Base-by-base conservation (phyloP, 1,140 invertebrate genomes). In the Bombyx mori region DNA sequence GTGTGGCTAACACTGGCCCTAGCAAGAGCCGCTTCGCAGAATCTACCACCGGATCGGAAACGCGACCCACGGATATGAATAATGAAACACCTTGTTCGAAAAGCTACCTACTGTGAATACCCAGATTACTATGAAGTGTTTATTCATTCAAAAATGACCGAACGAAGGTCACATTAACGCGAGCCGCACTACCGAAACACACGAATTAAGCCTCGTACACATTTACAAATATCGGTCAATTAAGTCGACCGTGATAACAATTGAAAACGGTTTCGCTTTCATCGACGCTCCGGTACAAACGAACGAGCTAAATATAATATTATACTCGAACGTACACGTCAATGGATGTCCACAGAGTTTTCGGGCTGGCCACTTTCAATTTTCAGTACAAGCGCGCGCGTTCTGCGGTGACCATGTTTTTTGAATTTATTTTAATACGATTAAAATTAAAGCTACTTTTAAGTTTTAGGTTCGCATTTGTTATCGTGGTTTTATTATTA, bases 181-280 rank as follows among this genome's bases (percentile, higher is more conserved):
- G 42, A 8, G 26, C 42, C 58, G 63, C 62, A 68, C 64, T 62
- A 56, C 62, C 66, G 75, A 77, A 81, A 81, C 26, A 79, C 73
- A 77, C 73, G 75, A 80, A 84, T 82, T 82, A 81, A 77, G 71
- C 66, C 63, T 43, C 69, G 72, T 66, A 67, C 59, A 69, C 70
- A 77, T 83, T 80, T 77, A 81, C 80, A 83, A 81, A 86, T 83
- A 82, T 83, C 82, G 80, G 82, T 81, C 82, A 85, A 85, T 85
- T 85, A 82, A 80, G 67, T 56, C 68, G 74, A 74, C 73, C 65
- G 82, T 71, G 77, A 85, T 82, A 85, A 83, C 82, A 86, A 82
- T 82, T 79, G 80, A 77, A 82, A 82, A 75, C 74, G 75, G 75
- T 83, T 82, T 82, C 82, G 57, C 80, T 86, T 81, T 83, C 80